Conservation (phyloP, 2,797 vertebrate species). For the Dendrocincla fuliginosa region DNA sequence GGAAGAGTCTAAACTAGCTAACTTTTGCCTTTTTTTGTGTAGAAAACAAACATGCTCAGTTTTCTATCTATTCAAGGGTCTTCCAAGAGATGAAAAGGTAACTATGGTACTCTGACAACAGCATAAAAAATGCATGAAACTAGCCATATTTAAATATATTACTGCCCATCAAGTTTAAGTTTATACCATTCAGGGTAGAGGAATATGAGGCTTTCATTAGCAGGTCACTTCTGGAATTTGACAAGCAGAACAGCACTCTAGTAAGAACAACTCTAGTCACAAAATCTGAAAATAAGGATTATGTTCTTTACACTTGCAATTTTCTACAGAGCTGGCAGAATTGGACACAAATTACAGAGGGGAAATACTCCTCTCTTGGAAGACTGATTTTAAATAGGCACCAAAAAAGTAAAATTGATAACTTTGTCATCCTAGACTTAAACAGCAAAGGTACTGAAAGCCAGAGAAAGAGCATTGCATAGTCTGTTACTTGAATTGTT, state of each 20-base stretch:
- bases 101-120: neutral
- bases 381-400: neutral
- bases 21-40: neutral
- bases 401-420: neutral
- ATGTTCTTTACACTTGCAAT: neutral
- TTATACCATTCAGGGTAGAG: neutral
- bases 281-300: neutral
- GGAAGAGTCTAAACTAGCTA: neutral
- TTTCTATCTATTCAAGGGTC: neutral
- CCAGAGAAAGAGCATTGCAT: neutral
- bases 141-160: neutral
- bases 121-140: neutral
- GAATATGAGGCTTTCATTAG: neutral
- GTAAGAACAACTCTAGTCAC: neutral
- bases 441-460: neutral
- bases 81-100: neutral
- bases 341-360: neutral
- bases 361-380: neutral
- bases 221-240: neutral
- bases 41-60: accelerated
- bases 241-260: neutral
- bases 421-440: neutral
- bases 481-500: neutral
- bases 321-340: neutral
- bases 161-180: neutral